Base-by-base conservation (phyloP, 2,888 invertebrate species). In the Lymantria dispar region DNA sequence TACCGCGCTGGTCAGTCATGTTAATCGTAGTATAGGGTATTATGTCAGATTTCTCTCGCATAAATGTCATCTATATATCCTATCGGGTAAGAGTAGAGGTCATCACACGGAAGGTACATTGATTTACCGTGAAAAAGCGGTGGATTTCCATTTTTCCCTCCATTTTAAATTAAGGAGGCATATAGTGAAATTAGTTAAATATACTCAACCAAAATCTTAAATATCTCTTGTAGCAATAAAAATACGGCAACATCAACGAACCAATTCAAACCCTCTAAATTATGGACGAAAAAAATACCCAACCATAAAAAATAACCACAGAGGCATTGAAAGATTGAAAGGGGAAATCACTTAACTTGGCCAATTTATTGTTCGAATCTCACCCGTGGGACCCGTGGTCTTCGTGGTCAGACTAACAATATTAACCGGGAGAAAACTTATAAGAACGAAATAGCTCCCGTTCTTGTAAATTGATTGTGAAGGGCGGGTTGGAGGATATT, bases 291-390 rank as follows among this genome's bases (percentile, higher is more conserved):
- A 67, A 22, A 70, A 68, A 69, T 70, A 69, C 58, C 61, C 53
- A 44, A 57, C 68, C 70, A 69, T 78, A 86, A 87, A 87, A 87
- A 86, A 87, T 83, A 80, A 72, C 76, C 80, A 60, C 75, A 45
- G 67, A 83, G 84, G 88, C 87, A 87, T 88, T 84, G 87, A 84
- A 85, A 90, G 88, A 91, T 90, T 88, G 90, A 88, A 87, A 83
- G 87, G 88, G 85, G 72, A 77, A 87, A 90, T 88, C 90, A 89
- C 86, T 90, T 89, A 87, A 74, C 78, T 75, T 72, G 74, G 73
- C 72, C 87, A 87, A 90, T 91, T 90, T 91, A 90, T 90, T 80
- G 82, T 74, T 57, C n/a, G 80, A 87, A 91, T 89, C 85, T 87
- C 72, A 76, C 90, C 89, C 89, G 67, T 64, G 90, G 87, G 90